These are phyloP conservation scores for Bolinopsis microptera DNA, from an alignment of 37 sponge, comb jelly and placozoan species.

Conservation along the genomic window DNA sequence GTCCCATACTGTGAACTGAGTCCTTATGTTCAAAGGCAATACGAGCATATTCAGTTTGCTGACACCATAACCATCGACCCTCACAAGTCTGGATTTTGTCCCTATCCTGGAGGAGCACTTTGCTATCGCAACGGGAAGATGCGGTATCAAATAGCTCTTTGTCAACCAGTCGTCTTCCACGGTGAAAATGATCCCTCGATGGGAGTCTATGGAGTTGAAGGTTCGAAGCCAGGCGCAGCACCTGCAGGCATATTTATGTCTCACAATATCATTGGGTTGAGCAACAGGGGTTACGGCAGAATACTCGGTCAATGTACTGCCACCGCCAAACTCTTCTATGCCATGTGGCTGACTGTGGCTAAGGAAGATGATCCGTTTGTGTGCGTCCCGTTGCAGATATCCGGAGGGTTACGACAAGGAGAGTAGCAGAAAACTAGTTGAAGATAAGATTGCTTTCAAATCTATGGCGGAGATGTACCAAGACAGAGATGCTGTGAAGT, in stretches of 20 bases:
- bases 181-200: constrained; percentile 56
- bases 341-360: constrained; percentile 47
- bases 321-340: constrained; percentile 61
- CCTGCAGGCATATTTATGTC: constrained; percentile 40
- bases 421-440: not conserved
- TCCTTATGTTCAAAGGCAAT: constrained; percentile 29
- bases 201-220: constrained; percentile 65
- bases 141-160: not conserved
- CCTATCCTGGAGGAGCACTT: constrained; percentile 62
- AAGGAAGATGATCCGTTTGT: constrained; percentile 55
- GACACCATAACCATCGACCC: constrained; percentile 66
- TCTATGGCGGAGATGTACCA: not conserved
- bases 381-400: constrained; percentile 19
- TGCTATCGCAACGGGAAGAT: constrained; percentile 62
- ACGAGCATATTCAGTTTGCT: constrained; percentile 4
- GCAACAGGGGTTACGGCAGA: constrained; percentile 63
- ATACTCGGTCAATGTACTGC: constrained; percentile 63
- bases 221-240: constrained; percentile 66
- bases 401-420: not conserved
- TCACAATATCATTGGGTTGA: constrained; percentile 38
- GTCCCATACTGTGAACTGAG: constrained; percentile 47
- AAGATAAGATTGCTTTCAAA: not conserved
- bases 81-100: constrained; percentile 65
- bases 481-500: not conserved
- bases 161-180: constrained; percentile 11